Evolutionary conservation across 2,797 vertebrate species (phyloP), one percentile per base, ranked within the genome.

Genomic region (Phoeniculus purpureus): DNA sequence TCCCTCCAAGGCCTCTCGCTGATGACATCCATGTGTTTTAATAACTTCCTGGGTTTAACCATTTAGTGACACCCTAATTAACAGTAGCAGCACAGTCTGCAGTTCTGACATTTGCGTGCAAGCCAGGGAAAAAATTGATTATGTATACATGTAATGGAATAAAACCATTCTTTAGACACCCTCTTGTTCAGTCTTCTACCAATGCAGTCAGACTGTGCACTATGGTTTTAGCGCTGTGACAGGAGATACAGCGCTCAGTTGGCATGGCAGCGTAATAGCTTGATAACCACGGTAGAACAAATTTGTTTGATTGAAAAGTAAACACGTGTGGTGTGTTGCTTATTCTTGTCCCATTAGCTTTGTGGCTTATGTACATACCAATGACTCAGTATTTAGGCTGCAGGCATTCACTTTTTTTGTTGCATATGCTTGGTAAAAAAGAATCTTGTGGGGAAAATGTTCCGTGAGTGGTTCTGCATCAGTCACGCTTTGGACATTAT

Each of bases 361-460:
- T 29, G 1, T 71, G 64, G 81, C 71, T 78, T 48, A 26, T 29
- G 15, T n/a, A 29, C 55, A 13, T 17, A 56, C 15, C 61, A 62
- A 75, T 82, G 45, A 45, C 27, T 10, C 10, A 6, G 9, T 12
- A 20, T 77, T 71, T 52, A 72, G 79, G 66, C 59, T 10, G 43
- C 0, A 3, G 62, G 77, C 62, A 6, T 71, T 87, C 1, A 5
- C 13, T 64, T 66, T 85, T 92, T 92, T 56, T 51, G 31, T 18
- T 60, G 50, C 31, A 1, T 23, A 50, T 1, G 5, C 50, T 75
- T 12, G 55, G 23, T 47, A 23, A 66, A 80, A 54, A 54, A 43
- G 64, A 89, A 81, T 29, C 82, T 77, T 34, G 29, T 25, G 22
- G 89, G 75, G 71, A 79, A 94, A 74, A 92, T 40, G 17, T 58